Conservation (phyloP, 2,113 vertebrate genomes). For the Pseudorasbora parva region DNA sequence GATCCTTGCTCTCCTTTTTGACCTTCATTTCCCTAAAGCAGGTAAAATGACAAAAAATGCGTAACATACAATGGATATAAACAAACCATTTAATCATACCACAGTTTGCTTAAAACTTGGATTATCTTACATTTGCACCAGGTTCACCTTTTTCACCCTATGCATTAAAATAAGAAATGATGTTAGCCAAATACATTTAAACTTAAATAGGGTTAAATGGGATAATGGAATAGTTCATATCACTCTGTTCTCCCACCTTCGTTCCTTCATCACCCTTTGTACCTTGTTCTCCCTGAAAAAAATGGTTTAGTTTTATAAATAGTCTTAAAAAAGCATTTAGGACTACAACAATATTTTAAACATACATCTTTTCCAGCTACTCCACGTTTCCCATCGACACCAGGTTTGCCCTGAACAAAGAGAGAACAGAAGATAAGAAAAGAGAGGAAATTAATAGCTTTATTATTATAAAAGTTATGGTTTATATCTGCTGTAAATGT, state of each 20-base stretch:
- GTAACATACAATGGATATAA: not conserved
- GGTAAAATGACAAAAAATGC: not conserved
- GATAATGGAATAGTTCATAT: not conserved
- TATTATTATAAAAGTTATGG: not conserved
- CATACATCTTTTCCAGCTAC: conserved; percentile 75
- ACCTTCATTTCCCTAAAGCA: conserved; percentile 73
- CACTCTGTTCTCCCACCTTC: conserved; percentile 63
- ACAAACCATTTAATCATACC: not conserved
- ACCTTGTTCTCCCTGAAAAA: conserved; percentile 72
- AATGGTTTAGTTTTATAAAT: not conserved
- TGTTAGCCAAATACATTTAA: not conserved
- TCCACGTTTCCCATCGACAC: conserved; percentile 79
- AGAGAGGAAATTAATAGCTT: not conserved
- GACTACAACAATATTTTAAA: not conserved
- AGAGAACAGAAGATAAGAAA: conserved; percentile 31
- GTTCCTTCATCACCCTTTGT: conserved; percentile 68
- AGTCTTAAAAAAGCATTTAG: not conserved
- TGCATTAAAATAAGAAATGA: conserved; percentile 44
- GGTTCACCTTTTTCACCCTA: conserved; percentile 76
- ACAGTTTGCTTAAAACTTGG: not conserved
- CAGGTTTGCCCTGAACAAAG: conserved; percentile 73
- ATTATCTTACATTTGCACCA: conserved; percentile 69
- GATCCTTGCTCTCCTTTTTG: conserved; percentile 74
- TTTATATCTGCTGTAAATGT: not conserved
- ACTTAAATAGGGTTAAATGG: not conserved